Evolutionary conservation across 2,888 invertebrate genomes (phyloP).

Genomic region (Nipponacmea schrenckii): DNA sequence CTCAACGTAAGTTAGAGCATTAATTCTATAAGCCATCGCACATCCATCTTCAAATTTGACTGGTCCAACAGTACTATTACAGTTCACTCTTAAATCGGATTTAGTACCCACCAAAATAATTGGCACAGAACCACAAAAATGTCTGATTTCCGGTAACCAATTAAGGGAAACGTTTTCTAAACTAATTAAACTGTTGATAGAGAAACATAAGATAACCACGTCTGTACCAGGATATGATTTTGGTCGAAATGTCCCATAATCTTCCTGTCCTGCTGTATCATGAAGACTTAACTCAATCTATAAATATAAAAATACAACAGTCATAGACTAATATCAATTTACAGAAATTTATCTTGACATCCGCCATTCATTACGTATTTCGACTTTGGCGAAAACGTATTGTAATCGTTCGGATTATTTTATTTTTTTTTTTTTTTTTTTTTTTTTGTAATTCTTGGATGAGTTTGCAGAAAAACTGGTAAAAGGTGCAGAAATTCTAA

Average conservation of each 20-base stretch:
- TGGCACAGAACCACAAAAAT: conserved; percentile 97
- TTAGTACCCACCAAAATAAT: conserved; percentile 98
- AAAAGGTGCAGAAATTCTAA: no score
- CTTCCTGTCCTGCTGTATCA: conserved; percentile 97
- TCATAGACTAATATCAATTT: no score
- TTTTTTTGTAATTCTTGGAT: no score
- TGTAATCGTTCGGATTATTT: no score
- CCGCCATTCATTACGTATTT: no score
- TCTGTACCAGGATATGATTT: conserved; percentile 96
- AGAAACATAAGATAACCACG: conserved; percentile 98
- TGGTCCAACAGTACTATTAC: conserved; percentile 83
- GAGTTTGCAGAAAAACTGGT: no score
- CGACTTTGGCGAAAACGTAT: no score
- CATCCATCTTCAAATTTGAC: conserved; percentile 96
- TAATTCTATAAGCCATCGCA: conserved; percentile 97
- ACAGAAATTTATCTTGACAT: no score
- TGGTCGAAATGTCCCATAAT: conserved; percentile 92
- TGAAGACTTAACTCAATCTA: conserved; percentile 71
- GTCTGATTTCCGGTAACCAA: conserved; percentile 89
- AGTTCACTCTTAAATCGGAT: conserved; percentile 89
- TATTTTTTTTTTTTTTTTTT: no score
- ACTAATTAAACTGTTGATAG: conserved; percentile 97
- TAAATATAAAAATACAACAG: not conserved
- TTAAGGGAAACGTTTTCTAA: conserved; percentile 98
- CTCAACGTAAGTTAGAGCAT: conserved; percentile 96